Evolutionary conservation across 2,888 invertebrate genomes (phyloP).

Genomic region (Cephus nigrinus): DNA sequence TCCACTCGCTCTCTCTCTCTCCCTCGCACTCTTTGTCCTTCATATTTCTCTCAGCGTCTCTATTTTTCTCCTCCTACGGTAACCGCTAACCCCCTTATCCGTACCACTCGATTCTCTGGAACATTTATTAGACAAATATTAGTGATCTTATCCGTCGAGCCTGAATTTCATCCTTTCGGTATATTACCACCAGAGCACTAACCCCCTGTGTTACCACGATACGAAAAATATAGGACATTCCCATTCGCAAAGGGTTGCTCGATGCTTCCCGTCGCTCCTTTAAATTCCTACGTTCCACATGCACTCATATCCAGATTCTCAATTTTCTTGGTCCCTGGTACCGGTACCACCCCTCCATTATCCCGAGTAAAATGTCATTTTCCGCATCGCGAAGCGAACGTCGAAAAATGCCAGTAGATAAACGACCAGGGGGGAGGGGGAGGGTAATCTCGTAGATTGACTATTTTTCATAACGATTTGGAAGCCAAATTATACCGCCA

Average conservation of each 20-base stretch:
- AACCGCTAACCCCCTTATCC: constrained; percentile 16
- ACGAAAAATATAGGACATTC: background rate
- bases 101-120: constrained; percentile 30
- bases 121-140: constrained; percentile 56
- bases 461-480: background rate
- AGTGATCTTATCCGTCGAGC: constrained; percentile 33
- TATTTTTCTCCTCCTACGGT: constrained; percentile 12
- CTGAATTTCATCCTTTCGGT: background rate
- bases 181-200: background rate
- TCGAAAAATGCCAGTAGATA: background rate
- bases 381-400: background rate
- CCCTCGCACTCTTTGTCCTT: constrained; percentile 26
- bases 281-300: constrained; percentile 9
- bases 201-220: background rate
- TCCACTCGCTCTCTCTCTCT: constrained; percentile 26
- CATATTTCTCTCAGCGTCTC: background rate
- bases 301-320: background rate
- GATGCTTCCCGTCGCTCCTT: background rate
- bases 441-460: background rate
- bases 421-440: background rate
- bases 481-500: background rate
- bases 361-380: background rate
- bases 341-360: background rate
- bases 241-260: background rate
- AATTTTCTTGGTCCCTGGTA: background rate